Conservation (phyloP, 2,113 vertebrate species). For the Callithrix jacchus region DNA sequence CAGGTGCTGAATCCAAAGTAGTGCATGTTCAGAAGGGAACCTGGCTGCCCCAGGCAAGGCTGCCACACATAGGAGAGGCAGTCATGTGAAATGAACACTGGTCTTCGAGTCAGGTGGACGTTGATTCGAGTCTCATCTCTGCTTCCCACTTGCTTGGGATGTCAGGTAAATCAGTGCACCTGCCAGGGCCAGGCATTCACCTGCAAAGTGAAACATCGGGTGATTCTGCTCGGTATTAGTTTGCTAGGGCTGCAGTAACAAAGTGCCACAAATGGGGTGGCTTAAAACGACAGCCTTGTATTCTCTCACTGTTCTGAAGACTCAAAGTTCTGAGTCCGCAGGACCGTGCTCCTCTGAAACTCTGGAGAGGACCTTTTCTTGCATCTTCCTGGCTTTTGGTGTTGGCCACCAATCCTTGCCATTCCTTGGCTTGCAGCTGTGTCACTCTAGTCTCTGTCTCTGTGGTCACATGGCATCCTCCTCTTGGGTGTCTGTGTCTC, state of each 20-base stretch:
- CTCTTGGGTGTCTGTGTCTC: background rate
- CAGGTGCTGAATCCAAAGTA: background rate
- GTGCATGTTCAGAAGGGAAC: background rate
- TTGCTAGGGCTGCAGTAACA: no score
- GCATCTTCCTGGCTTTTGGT: background rate
- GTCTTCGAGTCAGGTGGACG: background rate
- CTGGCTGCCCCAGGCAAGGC: accelerated
- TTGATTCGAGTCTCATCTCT: background rate
- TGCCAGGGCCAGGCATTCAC: no score
- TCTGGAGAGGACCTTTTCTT: background rate
- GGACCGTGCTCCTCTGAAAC: background rate
- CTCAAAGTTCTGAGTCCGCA: no score
- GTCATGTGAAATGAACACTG: background rate
- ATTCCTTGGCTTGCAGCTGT: no score
- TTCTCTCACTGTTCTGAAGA: background rate
- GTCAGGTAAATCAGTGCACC: background rate
- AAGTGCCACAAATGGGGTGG: background rate
- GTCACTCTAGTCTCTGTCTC: background rate
- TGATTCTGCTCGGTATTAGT: background rate
- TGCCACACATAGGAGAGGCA: accelerated
- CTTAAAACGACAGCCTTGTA: background rate
- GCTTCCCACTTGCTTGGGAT: background rate
- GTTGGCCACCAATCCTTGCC: accelerated
- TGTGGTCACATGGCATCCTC: background rate
- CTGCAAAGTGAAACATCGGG: background rate